Percentiles rank a stretch among this genome's conserved stretches.
Conservation (phyloP, 2,113 vertebrate genomes). For the Pongo abelii region DNA sequence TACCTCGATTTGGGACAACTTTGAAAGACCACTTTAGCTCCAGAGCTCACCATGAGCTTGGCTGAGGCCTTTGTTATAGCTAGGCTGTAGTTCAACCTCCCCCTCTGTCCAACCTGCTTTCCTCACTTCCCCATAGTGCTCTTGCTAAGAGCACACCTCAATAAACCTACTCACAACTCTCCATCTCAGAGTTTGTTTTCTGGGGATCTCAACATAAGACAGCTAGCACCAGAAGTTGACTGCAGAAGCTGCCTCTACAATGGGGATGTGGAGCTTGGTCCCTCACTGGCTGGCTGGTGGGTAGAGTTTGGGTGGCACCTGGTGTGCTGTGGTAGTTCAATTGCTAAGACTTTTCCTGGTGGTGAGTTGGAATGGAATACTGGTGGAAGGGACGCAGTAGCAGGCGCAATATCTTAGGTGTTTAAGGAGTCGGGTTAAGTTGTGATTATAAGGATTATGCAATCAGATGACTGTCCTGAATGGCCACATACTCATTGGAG, state of each 20-base stretch:
- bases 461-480: not conserved
- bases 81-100: not conserved
- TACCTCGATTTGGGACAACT: not conserved
- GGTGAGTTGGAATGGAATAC: too few relatives aligned
- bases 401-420: rapidly evolving
- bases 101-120: not conserved
- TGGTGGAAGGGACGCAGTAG: not conserved
- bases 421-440: not conserved
- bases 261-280: not conserved
- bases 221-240: not conserved
- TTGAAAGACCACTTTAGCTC: not conserved
- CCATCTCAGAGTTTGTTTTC: not conserved
- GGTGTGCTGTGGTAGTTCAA: not conserved
- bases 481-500: not conserved
- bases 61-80: not conserved
- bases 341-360: not conserved
- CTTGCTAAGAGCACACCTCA: not conserved
- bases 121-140: not conserved
- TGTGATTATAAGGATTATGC: not conserved
- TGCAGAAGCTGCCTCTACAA: not conserved
- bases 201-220: not conserved
- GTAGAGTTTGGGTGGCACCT: not conserved
- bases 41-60: not conserved
- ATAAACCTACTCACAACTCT: not conserved
- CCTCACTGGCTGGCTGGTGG: not conserved